Percentiles rank a stretch among this genome's conserved stretches.
Evolutionary conservation across 2,888 invertebrate species (phyloP).

Genomic region (Muschampia plurimacula): DNA sequence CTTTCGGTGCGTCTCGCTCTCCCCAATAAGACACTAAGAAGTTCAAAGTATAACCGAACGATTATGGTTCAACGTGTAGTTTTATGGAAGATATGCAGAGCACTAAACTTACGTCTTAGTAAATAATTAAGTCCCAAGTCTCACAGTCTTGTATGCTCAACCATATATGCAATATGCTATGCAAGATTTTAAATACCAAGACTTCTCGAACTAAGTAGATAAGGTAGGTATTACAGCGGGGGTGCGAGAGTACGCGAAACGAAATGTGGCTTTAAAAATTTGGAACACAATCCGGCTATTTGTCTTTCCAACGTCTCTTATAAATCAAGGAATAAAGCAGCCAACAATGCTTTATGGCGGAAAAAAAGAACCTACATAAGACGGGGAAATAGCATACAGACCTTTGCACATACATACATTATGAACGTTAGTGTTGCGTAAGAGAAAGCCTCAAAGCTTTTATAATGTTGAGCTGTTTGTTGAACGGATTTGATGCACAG

Average conservation of each 20-base stretch:
- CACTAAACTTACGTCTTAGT: no score
- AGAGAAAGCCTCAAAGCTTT: slow-evolving; percentile 57
- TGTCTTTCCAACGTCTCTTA: slow-evolving; percentile 90
- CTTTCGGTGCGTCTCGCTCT: no score
- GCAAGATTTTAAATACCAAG: slow-evolving; percentile 54
- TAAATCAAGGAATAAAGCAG: slow-evolving; percentile 89
- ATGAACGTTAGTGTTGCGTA: slow-evolving; percentile 79
- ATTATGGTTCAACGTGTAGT: no score
- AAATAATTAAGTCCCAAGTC: no score
- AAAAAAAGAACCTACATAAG: slow-evolving; percentile 85
- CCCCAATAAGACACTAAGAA: no score
- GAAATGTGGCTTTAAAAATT: slow-evolving; percentile 92
- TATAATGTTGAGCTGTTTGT: slow-evolving; percentile 15
- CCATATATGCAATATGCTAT: slow-evolving; percentile 29
- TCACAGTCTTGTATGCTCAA: background rate
- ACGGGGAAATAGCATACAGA: slow-evolving; percentile 82
- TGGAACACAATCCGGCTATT: slow-evolving; percentile 92
- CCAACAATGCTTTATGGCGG: slow-evolving; percentile 87
- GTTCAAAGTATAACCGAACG: no score
- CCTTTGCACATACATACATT: slow-evolving; percentile 76
- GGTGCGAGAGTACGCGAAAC: slow-evolving; percentile 86
- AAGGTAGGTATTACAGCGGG: slow-evolving; percentile 62
- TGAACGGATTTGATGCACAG: slow-evolving; percentile 17
- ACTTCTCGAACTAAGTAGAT: slow-evolving; percentile 62
- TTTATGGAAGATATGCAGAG: no score